Evolutionary conservation across 2,797 vertebrate species (phyloP), one percentile per base, ranked within the genome.

Genomic region (Pelochelys cantorii): DNA sequence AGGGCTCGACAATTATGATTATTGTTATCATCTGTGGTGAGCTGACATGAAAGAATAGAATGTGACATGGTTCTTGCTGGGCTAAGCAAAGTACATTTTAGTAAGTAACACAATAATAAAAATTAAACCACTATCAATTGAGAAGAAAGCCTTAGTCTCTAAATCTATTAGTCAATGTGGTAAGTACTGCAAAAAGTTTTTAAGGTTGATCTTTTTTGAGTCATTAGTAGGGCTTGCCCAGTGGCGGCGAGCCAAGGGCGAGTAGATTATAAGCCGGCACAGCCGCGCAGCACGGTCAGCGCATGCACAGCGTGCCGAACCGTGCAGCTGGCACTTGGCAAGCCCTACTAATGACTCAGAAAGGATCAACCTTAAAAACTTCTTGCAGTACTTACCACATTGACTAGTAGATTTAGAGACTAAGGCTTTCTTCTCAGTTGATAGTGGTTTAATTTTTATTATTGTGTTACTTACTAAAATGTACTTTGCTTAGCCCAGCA

Each of bases 351-450:
- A n/a, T n/a, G 60, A 87, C 79, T 85, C 83, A 85, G 92, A 92
- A 82, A 81, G 83, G 81, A 91, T 85, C 81, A 94, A 91, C 79
- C 42, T 20, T 60, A 56, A 88, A 90, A 94, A 81, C 83, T 81
- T 85, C 88, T 91, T 83, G 89, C 31, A 52, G 85, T 25, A 62
- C 53, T 88, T 85, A 77, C 13, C 83, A 77, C 34, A 81, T 8
- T 2, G 27, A 71, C 0, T 8, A 11, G 55, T 4, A 75, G 9
- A 59, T n/a, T 34, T 81, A 81, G 81, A 92, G 79, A 82, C 3
- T 25, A 88, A 81, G 1, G 1, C 11, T 75, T 77, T 25, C 42
- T 77, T 22, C 42, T 77, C 74, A 37, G 29, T n/a, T 93, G 78
- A 92, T 85, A 34, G 1, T 81, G 85, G 85, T 62, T 22, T 91